These are phyloP conservation scores for Epizoanthus stellaris DNA, from an alignment of 92 coral and sea anemone species.

Conservation along the genomic window DNA sequence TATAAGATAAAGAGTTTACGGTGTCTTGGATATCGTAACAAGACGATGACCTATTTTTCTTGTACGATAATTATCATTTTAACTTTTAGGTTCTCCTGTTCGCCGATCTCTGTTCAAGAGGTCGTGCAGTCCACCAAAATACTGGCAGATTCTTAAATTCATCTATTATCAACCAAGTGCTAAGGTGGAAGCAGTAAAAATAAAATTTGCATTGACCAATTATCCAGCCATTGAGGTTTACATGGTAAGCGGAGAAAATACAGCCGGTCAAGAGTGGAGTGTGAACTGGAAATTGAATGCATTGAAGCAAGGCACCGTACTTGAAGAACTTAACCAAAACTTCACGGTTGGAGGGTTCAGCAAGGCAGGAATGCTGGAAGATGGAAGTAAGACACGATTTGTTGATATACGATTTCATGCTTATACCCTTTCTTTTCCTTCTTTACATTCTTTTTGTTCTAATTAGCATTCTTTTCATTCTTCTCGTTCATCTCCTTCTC, in stretches of 20 bases:
- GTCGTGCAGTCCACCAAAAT: not conserved
- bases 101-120: not conserved
- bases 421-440: not conserved
- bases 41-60: not conserved
- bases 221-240: constrained; percentile 13
- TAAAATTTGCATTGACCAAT: constrained; percentile 23
- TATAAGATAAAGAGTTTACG: too few species aligned
- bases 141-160: constrained; percentile 11
- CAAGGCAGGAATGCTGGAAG: not conserved
- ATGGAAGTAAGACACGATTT: constrained; percentile 1
- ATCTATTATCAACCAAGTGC: not conserved
- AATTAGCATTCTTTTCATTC: not conserved
- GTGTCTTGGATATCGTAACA: not conserved
- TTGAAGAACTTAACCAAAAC: not conserved
- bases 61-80: not conserved
- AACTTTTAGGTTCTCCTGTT: not conserved
- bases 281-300: constrained; percentile 6
- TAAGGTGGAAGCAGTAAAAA: not conserved
- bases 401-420: not conserved
- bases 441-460: not conserved
- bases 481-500: not conserved
- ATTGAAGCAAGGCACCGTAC: not conserved
- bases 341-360: constrained; percentile 25
- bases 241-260: constrained; percentile 1
- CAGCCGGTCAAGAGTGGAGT: constrained; percentile 7